Percentiles rank a stretch among this genome's conserved stretches.
phyloP scores from a whole-genome alignment of 1,140 invertebrate species.

The Panagrolaimus sp. region DNA sequence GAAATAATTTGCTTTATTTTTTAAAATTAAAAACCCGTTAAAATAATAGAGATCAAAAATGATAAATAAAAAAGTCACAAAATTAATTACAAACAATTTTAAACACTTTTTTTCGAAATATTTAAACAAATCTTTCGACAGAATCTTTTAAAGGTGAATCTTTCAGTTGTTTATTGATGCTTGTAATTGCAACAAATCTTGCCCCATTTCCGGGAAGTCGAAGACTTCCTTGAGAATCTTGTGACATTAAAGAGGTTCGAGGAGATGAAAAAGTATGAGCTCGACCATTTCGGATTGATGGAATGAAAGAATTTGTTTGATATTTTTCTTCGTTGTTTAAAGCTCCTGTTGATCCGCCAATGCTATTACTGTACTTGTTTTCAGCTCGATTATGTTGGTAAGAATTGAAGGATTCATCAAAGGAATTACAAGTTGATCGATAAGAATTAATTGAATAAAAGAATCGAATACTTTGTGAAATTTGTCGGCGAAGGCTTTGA shows the following conservation, averaged over 20 bases:
- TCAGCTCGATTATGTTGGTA: constrained; percentile 17
- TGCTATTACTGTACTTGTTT: neutral
- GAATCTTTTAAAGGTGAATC: neutral
- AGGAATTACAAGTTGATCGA: constrained; percentile 31
- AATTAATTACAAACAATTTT: neutral
- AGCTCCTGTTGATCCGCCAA: constrained; percentile 13
- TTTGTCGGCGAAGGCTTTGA: constrained; percentile 35
- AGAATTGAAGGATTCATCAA: constrained; percentile 27
- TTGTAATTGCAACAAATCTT: neutral
- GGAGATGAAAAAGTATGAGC: constrained; percentile 33
- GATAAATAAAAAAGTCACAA: neutral
- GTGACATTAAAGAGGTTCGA: neutral
- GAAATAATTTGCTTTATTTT: too few relatives aligned
- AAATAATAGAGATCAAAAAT: neutral
- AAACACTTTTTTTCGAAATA: neutral
- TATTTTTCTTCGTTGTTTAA: constrained; percentile 6
- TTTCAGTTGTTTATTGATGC: neutral
- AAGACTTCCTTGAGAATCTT: neutral
- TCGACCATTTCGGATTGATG: constrained; percentile 36
- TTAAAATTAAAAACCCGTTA: neutral
- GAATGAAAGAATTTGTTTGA: constrained; percentile 23
- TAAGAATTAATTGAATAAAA: constrained; percentile 51
- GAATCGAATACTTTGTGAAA: constrained; percentile 47
- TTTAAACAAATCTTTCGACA: constrained; percentile 8
- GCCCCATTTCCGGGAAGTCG: neutral